A percentile compares a stretch with the other conserved stretches of the same genome.
phyloP scores from a whole-genome alignment of 1,140 invertebrate species.

The Pogonognathellus flavescens region DNA sequence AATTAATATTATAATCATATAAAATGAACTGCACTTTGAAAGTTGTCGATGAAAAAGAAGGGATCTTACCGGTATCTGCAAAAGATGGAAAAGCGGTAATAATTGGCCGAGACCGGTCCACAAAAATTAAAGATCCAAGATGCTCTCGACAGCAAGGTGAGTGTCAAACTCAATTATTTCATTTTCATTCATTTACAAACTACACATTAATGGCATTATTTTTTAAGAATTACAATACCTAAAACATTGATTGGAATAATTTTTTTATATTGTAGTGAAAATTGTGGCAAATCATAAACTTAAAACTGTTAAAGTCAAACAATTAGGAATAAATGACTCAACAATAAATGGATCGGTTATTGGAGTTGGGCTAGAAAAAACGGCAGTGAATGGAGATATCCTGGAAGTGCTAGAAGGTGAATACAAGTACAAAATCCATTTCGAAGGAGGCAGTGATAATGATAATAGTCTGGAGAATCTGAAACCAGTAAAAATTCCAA shows the following conservation, averaged over 20 bases:
- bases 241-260: conserved; percentile 3
- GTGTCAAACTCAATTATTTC: background rate
- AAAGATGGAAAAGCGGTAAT: background rate
- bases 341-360: conserved; percentile 55
- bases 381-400: conserved; percentile 53
- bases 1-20: too few relatives aligned
- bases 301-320: conserved; percentile 54
- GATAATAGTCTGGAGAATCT: background rate
- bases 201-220: background rate
- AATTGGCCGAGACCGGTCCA: conserved; percentile 40
- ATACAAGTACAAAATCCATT: conserved; percentile 57
- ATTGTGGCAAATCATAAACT: conserved; percentile 53
- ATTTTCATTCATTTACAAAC: background rate
- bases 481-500: conserved; percentile 65
- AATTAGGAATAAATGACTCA: conserved; percentile 63
- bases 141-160: conserved; percentile 57
- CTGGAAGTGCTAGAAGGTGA: conserved; percentile 54
- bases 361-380: conserved; percentile 53
- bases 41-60: background rate
- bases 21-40: conserved; percentile 12
- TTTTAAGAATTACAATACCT: background rate
- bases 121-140: conserved; percentile 51
- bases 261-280: conserved; percentile 67
- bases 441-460: conserved; percentile 38
- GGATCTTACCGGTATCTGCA: background rate